These are phyloP conservation scores for Micronisus gabar DNA, from an alignment of 2,113 vertebrate genomes.

Conservation along the genomic window DNA sequence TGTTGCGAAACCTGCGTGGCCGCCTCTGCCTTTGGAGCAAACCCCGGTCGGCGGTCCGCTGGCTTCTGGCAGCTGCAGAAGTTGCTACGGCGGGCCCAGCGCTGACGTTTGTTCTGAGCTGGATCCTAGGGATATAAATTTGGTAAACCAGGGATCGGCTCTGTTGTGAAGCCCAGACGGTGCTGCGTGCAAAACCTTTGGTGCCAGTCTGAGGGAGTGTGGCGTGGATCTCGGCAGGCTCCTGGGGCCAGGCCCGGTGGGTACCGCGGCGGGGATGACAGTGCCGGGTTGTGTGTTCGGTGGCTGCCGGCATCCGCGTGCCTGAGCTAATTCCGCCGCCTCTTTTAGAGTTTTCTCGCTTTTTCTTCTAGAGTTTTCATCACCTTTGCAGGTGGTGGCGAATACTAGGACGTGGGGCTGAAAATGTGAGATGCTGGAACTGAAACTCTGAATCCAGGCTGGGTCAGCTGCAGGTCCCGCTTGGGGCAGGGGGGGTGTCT, in stretches of 20 bases:
- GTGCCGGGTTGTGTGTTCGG: background rate
- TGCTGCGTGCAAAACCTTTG: background rate
- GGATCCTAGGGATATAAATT: background rate
- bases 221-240: accelerated
- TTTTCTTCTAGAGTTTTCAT: background rate
- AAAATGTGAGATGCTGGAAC: background rate
- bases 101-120: background rate
- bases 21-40: background rate
- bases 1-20: background rate
- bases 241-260: background rate
- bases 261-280: accelerated
- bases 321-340: background rate
- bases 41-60: accelerated
- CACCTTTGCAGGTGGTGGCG: background rate
- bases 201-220: background rate
- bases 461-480: background rate
- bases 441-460: background rate
- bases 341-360: background rate
- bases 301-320: background rate
- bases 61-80: too few relatives aligned
- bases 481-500: too few relatives aligned
- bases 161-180: too few relatives aligned
- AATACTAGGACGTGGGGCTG: background rate
- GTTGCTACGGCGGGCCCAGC: background rate
- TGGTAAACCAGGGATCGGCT: background rate